Evolutionary conservation across 2,888 invertebrate species (phyloP).

Genomic region (Eugnorisma glareosa): DNA sequence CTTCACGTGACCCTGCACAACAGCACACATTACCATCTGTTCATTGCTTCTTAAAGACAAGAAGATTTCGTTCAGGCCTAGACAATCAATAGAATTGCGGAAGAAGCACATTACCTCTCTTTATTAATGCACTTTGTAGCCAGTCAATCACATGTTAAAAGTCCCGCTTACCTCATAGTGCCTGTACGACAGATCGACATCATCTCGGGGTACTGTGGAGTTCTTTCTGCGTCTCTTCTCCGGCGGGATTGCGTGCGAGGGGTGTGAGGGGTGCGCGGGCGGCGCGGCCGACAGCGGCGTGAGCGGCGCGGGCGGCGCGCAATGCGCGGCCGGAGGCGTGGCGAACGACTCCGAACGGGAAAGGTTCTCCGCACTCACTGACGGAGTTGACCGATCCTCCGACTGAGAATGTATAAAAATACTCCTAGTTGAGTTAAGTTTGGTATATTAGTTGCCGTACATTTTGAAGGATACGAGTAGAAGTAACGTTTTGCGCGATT

Average conservation of each 20-base stretch:
- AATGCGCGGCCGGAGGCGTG: constrained; percentile 84
- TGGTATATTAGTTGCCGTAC: background rate
- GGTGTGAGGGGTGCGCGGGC: constrained; percentile 69
- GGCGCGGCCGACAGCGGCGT: constrained; percentile 78
- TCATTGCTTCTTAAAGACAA: background rate
- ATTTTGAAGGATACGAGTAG: background rate
- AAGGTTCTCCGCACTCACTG: constrained; percentile 87
- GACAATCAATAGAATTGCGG: background rate
- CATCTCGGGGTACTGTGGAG: constrained; percentile 84
- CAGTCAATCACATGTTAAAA: background rate
- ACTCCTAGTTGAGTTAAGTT: background rate
- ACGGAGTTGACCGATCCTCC: constrained; percentile 88
- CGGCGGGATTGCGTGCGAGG: constrained; percentile 73
- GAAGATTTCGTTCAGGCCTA: background rate
- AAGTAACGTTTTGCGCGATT: background rate
- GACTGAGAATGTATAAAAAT: constrained; percentile 73
- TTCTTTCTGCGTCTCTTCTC: constrained; percentile 88
- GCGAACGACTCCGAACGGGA: constrained; percentile 86
- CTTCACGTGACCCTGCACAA: constrained; percentile 81
- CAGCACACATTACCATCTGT: constrained; percentile 10
- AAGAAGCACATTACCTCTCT: background rate
- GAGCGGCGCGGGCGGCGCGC: constrained; percentile 80
- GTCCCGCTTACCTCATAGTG: constrained; percentile 83
- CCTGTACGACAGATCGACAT: constrained; percentile 82
- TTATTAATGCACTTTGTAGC: background rate